phyloP scores from a whole-genome alignment of 1,140 invertebrate species.

The Danaus plexippus region DNA sequence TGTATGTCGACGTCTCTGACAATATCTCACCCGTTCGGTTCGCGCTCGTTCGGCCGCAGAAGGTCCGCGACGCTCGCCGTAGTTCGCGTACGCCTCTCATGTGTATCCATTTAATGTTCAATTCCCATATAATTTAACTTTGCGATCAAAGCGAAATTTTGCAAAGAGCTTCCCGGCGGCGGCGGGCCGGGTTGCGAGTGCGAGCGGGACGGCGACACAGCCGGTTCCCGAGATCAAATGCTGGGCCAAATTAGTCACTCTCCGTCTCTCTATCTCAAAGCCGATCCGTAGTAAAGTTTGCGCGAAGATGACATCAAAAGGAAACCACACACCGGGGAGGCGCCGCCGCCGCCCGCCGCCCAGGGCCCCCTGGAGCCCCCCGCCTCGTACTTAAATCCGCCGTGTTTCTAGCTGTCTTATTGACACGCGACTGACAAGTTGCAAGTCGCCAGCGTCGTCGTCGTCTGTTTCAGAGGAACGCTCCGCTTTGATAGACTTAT shows the following conservation, averaged over 20 bases:
- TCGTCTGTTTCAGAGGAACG: slow-evolving; percentile 47
- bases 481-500: slow-evolving; percentile 63
- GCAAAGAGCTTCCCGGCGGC: slow-evolving; percentile 68
- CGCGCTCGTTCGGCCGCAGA: slow-evolving; percentile 27
- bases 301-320: slow-evolving; percentile 72
- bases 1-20: slow-evolving; percentile 57
- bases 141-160: slow-evolving; percentile 71
- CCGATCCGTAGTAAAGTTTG: slow-evolving; percentile 72
- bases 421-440: slow-evolving; percentile 67
- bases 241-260: slow-evolving; percentile 72
- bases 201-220: slow-evolving; percentile 58
- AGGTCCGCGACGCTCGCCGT: slow-evolving; percentile 25
- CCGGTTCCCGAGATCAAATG: slow-evolving; percentile 66
- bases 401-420: slow-evolving; percentile 65
- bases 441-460: slow-evolving; percentile 49
- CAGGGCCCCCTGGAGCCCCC: slow-evolving; percentile 39
- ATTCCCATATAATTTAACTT: slow-evolving; percentile 73
- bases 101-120: slow-evolving; percentile 71
- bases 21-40: slow-evolving; percentile 41
- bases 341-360: slow-evolving; percentile 47
- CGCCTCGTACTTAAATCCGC: slow-evolving; percentile 57
- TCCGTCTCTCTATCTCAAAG: slow-evolving; percentile 72
- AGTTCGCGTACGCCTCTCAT: slow-evolving; percentile 43
- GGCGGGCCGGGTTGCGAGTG: slow-evolving; percentile 51
- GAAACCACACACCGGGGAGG: slow-evolving; percentile 70